phyloP scores from a whole-genome alignment of 37 sponge, comb jelly and placozoan genomes.

The Mnemiopsis leidyi region DNA sequence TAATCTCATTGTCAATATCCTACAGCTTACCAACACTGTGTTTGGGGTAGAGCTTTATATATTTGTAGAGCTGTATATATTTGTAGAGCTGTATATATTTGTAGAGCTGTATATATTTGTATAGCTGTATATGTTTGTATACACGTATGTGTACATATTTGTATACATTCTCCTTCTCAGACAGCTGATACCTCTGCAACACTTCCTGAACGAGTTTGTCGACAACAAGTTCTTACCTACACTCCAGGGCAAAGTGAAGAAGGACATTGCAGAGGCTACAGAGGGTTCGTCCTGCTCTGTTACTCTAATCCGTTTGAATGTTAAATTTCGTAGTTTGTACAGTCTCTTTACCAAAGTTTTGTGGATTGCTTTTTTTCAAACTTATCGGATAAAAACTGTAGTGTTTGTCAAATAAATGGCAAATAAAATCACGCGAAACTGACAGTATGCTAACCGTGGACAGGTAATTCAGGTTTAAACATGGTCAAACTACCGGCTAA shows the following conservation, averaged over 20 bases:
- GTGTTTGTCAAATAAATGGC: too few species aligned
- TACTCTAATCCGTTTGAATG: neutral
- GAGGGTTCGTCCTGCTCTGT: slow-evolving; percentile 32
- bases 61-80: too few species aligned
- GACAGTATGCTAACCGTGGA: neutral
- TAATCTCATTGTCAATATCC: too few species aligned
- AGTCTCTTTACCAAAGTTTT: neutral
- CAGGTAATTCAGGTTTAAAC: slow-evolving; percentile 65
- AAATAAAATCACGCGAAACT: too few species aligned
- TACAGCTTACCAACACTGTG: too few species aligned
- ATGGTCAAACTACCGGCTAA: slow-evolving; percentile 44
- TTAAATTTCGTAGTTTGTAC: neutral
- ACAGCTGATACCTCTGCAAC: slow-evolving; percentile 62
- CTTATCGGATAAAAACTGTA: too few species aligned
- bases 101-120: too few species aligned
- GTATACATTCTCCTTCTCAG: neutral
- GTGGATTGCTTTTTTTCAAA: too few species aligned
- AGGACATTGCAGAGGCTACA: slow-evolving; percentile 68
- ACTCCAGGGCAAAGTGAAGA: slow-evolving; percentile 69
- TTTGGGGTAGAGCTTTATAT: too few species aligned
- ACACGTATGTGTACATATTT: too few species aligned
- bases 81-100: too few species aligned
- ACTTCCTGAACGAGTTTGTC: slow-evolving; percentile 85
- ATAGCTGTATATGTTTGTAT: too few species aligned
- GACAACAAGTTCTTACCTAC: slow-evolving; percentile 79